phyloP scores from a whole-genome alignment of 1,140 invertebrate genomes.

The Teleogryllus occipitalis region DNA sequence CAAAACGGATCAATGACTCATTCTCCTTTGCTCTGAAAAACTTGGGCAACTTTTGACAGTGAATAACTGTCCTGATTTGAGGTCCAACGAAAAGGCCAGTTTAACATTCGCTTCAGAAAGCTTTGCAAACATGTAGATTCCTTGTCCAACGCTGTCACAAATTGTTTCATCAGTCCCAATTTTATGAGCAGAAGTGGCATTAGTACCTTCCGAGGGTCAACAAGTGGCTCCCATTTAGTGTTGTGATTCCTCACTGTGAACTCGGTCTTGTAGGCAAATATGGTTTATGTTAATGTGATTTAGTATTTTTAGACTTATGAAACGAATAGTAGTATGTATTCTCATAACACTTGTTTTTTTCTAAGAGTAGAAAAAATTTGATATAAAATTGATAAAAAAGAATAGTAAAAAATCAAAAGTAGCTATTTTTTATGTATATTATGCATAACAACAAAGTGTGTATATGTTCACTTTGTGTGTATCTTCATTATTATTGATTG shows the following conservation, averaged over 20 bases:
- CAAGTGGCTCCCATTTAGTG: neutral
- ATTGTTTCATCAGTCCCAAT: neutral
- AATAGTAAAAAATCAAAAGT: too few species aligned
- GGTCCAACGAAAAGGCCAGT: neutral
- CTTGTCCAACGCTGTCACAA: neutral
- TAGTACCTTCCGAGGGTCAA: neutral
- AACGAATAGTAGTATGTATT: too few species aligned
- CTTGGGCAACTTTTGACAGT: neutral
- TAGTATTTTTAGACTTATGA: too few species aligned
- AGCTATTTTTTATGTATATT: too few species aligned
- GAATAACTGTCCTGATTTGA: neutral
- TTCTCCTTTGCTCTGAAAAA: neutral
- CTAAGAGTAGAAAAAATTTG: too few species aligned
- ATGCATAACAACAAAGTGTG: too few species aligned
- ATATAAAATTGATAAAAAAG: too few species aligned
- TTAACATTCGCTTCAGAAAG: neutral
- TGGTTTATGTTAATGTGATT: too few species aligned
- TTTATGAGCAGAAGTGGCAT: neutral
- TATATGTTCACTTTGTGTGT: too few species aligned
- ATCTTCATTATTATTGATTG: too few species aligned
- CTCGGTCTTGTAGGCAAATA: too few species aligned
- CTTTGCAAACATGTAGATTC: neutral
- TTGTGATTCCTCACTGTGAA: neutral
- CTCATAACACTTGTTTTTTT: too few species aligned
- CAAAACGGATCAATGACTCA: neutral